A percentile compares a stretch with the other conserved stretches of the same genome.
Evolutionary conservation across 2,888 invertebrate species (phyloP).

Genomic region (Byasa hedistus): DNA sequence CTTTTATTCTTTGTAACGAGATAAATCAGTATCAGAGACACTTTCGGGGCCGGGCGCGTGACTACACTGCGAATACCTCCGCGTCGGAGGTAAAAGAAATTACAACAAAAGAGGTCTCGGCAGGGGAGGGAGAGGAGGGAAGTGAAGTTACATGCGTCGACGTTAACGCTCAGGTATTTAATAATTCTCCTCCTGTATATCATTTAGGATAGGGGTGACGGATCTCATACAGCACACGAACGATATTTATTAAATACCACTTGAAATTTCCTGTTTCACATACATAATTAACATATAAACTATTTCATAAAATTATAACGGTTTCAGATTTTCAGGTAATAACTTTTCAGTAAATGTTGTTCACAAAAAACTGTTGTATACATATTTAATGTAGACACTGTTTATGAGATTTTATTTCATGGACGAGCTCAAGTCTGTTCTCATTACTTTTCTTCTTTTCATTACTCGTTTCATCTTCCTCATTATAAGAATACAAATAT

Average conservation of each 20-base stretch:
- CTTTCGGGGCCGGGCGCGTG: slow-evolving; percentile 17
- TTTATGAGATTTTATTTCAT: too few relatives aligned
- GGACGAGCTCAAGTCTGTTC: too few relatives aligned
- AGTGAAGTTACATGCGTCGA: slow-evolving; percentile 2
- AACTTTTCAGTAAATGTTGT: too few relatives aligned
- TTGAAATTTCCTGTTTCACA: not conserved
- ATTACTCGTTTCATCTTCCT: too few relatives aligned
- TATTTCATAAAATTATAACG: too few relatives aligned
- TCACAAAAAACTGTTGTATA: too few relatives aligned
- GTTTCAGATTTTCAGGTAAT: too few relatives aligned
- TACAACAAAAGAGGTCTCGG: slow-evolving; percentile 13
- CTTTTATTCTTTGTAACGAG: slow-evolving; percentile 19
- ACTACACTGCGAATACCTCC: slow-evolving; percentile 17
- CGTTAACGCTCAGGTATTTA: slow-evolving; percentile 11
- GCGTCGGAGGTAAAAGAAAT: slow-evolving; percentile 19
- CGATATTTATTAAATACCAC: not conserved
- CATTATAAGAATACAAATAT: too few relatives aligned
- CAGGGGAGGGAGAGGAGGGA: not conserved
- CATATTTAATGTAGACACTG: too few relatives aligned
- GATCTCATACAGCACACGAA: not conserved
- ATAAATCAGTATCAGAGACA: slow-evolving; percentile 28
- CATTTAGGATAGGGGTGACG: too few relatives aligned
- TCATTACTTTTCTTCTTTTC: too few relatives aligned
- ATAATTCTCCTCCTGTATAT: not conserved
- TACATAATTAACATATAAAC: too few relatives aligned